Conservation (phyloP, 2,113 vertebrate genomes). For the Atlantisia rogersi region DNA sequence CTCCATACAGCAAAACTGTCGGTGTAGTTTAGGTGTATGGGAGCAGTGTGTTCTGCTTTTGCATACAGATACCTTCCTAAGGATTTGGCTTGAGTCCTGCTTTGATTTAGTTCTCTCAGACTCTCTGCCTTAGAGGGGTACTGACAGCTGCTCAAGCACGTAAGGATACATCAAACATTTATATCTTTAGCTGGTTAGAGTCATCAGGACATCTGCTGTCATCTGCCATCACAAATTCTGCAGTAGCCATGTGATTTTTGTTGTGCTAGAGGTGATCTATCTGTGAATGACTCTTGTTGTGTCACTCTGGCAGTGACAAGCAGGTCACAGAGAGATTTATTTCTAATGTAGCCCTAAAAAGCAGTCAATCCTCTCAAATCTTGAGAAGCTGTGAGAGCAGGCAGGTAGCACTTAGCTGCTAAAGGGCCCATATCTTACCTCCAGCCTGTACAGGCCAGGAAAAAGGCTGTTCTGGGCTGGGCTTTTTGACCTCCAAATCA, state of each 20-base stretch:
- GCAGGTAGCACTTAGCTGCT: background rate
- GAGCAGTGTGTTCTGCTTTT: background rate
- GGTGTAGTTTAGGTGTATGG: fast-evolving
- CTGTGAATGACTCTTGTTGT: background rate
- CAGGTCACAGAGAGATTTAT: background rate
- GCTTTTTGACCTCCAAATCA: background rate
- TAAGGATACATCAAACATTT: fast-evolving
- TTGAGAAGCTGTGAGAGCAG: background rate
- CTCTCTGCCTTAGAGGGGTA: background rate
- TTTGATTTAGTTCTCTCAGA: background rate
- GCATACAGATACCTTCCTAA: background rate
- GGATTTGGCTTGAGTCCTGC: background rate
- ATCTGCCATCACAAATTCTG: background rate
- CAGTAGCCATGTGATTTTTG: background rate
- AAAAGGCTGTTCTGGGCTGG: background rate
- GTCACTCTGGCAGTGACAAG: background rate
- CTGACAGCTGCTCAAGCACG: background rate
- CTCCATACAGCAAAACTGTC: fast-evolving
- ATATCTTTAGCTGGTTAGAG: background rate
- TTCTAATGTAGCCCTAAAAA: background rate
- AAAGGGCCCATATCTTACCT: background rate
- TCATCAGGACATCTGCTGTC: fast-evolving
- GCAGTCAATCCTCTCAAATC: background rate
- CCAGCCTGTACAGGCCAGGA: background rate
- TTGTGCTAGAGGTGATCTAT: too few relatives aligned